Base-by-base conservation (phyloP, 2,113 vertebrate genomes). In the Dascyllus trimaculatus region DNA sequence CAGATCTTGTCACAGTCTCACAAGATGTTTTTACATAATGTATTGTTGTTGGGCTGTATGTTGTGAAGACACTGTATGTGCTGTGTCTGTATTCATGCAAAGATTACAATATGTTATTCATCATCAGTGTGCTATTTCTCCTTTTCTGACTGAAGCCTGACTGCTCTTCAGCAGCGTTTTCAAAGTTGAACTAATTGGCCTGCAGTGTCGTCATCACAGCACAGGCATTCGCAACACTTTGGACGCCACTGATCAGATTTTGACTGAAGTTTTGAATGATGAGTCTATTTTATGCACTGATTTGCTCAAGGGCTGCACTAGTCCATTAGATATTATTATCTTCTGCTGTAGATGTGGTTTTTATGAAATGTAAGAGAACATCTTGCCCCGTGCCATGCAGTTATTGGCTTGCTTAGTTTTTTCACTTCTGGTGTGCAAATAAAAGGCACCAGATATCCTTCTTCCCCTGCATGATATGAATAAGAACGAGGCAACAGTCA, bases 181-280 rank as follows among this genome's bases (percentile, higher is more conserved):
- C 43, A 58, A 26, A 71, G n/a, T 45, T 38, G 5, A 63, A 57
- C 21, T 25, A 59, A n/a, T 19, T 74, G 18, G 19, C 24, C 26
- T 54, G 18, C 54, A 24, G 51, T 76, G 64, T 68, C 67, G 48
- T 57, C 54, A 24, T 71, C n/a, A 46, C 35, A 19, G 15, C 15
- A 18, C 24, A 19, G 19, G 38, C 15, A n/a, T 21, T 19, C 11
- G 2, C 0, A 5, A 2, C 5, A 8, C 22, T 73, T 63, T 63
- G 22, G 24, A 46, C 11, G 9, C 14, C 11, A 25, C 19, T 68
- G 22, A 51, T 67, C 29, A 43, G 43, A 64, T 40, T 74, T 69
- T 25, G 2, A 43, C n/a, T 56, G 0, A n/a, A 43, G 49, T n/a
- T 38, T 45, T 0, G 15, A 69, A 25, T 25, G 21, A 35, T 51